A percentile compares a stretch with the other conserved stretches of the same genome.
phyloP scores from a whole-genome alignment of 2,113 vertebrate genomes.

The Carassius carassius region DNA sequence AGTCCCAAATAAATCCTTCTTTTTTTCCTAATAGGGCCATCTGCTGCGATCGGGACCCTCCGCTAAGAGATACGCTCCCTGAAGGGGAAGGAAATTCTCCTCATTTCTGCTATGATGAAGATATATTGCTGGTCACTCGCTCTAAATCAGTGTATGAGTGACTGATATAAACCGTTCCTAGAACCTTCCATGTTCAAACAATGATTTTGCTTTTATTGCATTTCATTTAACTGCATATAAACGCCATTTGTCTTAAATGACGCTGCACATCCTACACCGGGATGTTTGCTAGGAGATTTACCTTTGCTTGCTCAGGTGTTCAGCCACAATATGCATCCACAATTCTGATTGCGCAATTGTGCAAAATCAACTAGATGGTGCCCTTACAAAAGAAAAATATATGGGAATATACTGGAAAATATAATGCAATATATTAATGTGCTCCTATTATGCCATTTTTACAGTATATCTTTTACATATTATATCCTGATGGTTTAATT shows the following conservation, averaged over 20 bases:
- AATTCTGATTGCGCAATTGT: neutral
- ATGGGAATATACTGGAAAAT: neutral
- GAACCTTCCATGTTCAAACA: slow-evolving; percentile 26
- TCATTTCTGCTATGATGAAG: slow-evolving; percentile 38
- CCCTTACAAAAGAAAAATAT: neutral
- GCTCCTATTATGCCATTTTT: too few relatives aligned
- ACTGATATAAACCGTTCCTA: slow-evolving; percentile 2
- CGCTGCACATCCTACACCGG: neutral
- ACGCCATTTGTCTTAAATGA: slow-evolving; percentile 34
- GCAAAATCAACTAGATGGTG: neutral
- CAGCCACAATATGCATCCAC: neutral
- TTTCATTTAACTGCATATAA: slow-evolving; percentile 40
- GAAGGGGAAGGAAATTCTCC: slow-evolving; percentile 5
- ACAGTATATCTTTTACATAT: too few relatives aligned
- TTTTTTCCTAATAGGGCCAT: slow-evolving; percentile 35
- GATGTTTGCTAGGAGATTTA: neutral
- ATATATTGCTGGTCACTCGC: slow-evolving; percentile 24
- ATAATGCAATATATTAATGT: too few relatives aligned
- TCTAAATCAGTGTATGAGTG: slow-evolving; percentile 31
- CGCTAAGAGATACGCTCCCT: neutral
- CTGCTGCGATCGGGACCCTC: slow-evolving; percentile 1
- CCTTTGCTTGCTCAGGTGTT: neutral
- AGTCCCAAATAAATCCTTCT: slow-evolving; percentile 28
- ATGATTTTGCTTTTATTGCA: slow-evolving; percentile 29
- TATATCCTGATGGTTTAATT: too few relatives aligned